A percentile compares a stretch with the other conserved stretches of the same genome.
Evolutionary conservation across 2,797 vertebrate species (phyloP).

Genomic region (Zenarchopterus dispar): DNA sequence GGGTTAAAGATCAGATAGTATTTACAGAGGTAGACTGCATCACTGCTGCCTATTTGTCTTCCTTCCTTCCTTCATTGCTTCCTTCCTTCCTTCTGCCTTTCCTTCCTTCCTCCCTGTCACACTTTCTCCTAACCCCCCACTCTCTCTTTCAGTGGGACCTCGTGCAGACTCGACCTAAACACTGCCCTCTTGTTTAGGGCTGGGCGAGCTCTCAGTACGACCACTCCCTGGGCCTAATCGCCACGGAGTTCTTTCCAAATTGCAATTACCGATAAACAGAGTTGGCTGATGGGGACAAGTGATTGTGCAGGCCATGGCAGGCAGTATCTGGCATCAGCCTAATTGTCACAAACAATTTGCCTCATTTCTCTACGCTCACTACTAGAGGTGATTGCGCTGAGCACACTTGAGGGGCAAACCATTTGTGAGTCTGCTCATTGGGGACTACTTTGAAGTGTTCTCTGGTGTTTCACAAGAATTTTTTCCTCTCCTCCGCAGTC

Average conservation of each 20-base stretch:
- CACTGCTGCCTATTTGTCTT: constrained; percentile 22
- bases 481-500: constrained; percentile 41
- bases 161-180: constrained; percentile 80
- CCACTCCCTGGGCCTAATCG: constrained; percentile 82
- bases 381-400: constrained; percentile 64
- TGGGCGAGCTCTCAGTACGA: constrained; percentile 68
- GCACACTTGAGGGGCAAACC: constrained; percentile 75
- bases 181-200: constrained; percentile 83
- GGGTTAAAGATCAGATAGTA: constrained; percentile 33
- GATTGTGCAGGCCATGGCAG: constrained; percentile 73
- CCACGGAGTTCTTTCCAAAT: constrained; percentile 80
- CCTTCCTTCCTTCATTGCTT: constrained; percentile 31
- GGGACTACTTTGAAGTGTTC: constrained; percentile 81
- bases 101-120: constrained; percentile 34
- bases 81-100: constrained; percentile 30
- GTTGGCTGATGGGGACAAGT: constrained; percentile 77
- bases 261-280: constrained; percentile 84
- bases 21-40: constrained; percentile 14
- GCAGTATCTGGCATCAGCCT: constrained; percentile 86
- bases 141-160: constrained; percentile 70
- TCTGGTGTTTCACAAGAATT: constrained; percentile 69
- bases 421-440: constrained; percentile 77
- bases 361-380: constrained; percentile 66
- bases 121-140: constrained; percentile 18
- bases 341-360: constrained; percentile 85